These are phyloP conservation scores for Oxytorus armatus DNA, from an alignment of 2,888 invertebrate species.

Conservation along the genomic window DNA sequence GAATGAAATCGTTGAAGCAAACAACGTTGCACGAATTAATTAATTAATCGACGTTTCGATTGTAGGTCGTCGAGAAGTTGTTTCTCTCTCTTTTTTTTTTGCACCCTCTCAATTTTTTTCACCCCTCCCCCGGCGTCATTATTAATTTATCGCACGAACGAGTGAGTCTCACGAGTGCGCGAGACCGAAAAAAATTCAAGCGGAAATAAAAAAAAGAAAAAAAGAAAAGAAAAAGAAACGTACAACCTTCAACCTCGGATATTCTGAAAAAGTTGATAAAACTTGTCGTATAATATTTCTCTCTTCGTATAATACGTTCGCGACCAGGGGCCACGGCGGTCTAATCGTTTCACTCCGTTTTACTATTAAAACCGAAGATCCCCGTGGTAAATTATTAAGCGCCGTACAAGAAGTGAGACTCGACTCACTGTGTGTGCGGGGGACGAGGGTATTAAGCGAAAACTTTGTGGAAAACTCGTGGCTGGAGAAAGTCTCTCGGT, in stretches of 20 bases:
- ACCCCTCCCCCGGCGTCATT: background rate
- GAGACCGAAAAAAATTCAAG: background rate
- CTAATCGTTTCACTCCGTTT: conserved; percentile 64
- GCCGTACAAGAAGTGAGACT: conserved; percentile 31
- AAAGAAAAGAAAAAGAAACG: background rate
- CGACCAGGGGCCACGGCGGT: conserved; percentile 13
- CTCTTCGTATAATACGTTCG: conserved; percentile 37
- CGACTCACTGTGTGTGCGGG: conserved; percentile 19
- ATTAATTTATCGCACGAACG: background rate
- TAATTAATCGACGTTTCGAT: conserved; percentile 8
- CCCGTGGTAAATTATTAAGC: conserved; percentile 67
- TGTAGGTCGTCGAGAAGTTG: background rate
- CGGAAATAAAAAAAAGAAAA: background rate
- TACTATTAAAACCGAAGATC: conserved; percentile 65
- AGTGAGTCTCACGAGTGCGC: background rate
- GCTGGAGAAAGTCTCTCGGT: conserved; percentile 59
- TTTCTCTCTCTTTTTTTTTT: background rate
- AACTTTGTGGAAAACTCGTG: conserved; percentile 64
- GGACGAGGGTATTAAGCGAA: conserved; percentile 48
- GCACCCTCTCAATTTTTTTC: conserved; percentile 1
- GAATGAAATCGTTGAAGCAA: conserved; percentile 44
- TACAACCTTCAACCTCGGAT: background rate
- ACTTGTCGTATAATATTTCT: conserved; percentile 38
- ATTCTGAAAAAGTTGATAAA: conserved; percentile 27
- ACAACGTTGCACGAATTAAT: conserved; percentile 45